Base-by-base conservation (phyloP, 2,888 invertebrate genomes). In the Panorpa germanica region DNA sequence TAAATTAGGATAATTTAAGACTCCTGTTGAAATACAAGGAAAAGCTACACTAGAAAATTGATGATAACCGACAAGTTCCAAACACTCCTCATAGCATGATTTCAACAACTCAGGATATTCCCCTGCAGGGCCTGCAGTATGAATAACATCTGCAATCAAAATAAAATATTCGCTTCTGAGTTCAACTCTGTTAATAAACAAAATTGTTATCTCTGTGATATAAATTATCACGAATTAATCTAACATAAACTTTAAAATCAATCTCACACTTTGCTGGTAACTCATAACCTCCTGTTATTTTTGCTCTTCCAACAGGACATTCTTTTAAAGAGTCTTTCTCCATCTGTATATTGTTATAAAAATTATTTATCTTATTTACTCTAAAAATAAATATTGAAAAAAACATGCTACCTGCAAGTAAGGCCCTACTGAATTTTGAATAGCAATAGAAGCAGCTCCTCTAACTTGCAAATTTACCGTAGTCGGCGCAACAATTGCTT, bases 11-110 rank as follows among this genome's bases (percentile, higher is more conserved):
- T 85, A 90, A 1, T 82, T 82, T 48, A 82, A 88, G 36, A 88
- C 65, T n/a, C 90, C 90, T 4, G 90, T 90, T 1, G 85, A 81
- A 45, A 90, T 81, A 46, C 88, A 88, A 1, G 86, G 86, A 47
- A 88, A 86, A 0, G 86, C 85, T 25, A 85, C 64, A 4, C 73
- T 63, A 26, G 57, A 56, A 3, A 83, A 42, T 3, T 63, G 50
- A 37, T 73, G 59, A 17, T 63, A 50, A 9, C 53, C 44, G 31
- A 64, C 61, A 10, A 70, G 38, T 1, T 64, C 48, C 2, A 88
- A 53, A 43, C 70, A 65, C 11, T 66, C 72, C 31, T 60, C 53
- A 45, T 90, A 90, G 47, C 83, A 82, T 1, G 64, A 61, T 31
- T 57, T 49, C 5, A 90, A 59, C 24, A 62, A 53, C 1, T 60